Conservation (phyloP, 2,113 vertebrate species). For the Arothron firmamentum region DNA sequence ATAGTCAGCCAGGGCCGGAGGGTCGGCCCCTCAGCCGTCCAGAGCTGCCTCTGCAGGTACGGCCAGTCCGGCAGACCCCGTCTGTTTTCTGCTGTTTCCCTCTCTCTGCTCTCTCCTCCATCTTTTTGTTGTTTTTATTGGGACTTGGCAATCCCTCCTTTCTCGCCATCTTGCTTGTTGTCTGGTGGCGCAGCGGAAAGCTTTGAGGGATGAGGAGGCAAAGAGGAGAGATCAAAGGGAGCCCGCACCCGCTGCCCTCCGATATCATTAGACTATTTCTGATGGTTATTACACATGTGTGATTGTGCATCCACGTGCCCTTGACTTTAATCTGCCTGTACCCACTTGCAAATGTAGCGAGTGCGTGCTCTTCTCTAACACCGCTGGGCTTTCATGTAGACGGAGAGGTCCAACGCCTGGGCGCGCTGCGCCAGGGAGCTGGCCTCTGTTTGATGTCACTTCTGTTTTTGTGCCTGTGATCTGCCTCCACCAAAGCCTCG, state of each 20-base stretch:
- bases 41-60: slow-evolving; percentile 29
- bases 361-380: slow-evolving; percentile 27
- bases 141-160: slow-evolving; percentile 1
- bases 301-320: not conserved
- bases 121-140: slow-evolving; percentile 36
- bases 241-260: slow-evolving; percentile 52
- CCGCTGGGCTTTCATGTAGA: slow-evolving; percentile 47
- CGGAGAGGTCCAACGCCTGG: slow-evolving; percentile 29
- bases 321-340: not conserved
- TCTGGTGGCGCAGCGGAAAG: slow-evolving; percentile 16
- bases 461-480: slow-evolving; percentile 55
- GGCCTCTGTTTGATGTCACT: slow-evolving; percentile 68
- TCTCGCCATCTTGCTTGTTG: slow-evolving; percentile 10
- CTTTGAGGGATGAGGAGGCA: slow-evolving; percentile 42
- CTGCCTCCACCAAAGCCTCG: slow-evolving; percentile 31
- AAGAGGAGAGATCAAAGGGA: slow-evolving; percentile 49
- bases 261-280: slow-evolving; percentile 57
- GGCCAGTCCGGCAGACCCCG: slow-evolving; percentile 12
- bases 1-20: slow-evolving; percentile 18
- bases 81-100: not conserved
- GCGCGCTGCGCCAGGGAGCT: slow-evolving; percentile 31
- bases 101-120: not conserved
- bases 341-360: not conserved
- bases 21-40: slow-evolving; percentile 5
- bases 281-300: slow-evolving; percentile 48